Percentiles rank a stretch among this genome's conserved stretches.
Evolutionary conservation across 1,140 invertebrate genomes (phyloP).

Genomic region (Penaeus japonicus): DNA sequence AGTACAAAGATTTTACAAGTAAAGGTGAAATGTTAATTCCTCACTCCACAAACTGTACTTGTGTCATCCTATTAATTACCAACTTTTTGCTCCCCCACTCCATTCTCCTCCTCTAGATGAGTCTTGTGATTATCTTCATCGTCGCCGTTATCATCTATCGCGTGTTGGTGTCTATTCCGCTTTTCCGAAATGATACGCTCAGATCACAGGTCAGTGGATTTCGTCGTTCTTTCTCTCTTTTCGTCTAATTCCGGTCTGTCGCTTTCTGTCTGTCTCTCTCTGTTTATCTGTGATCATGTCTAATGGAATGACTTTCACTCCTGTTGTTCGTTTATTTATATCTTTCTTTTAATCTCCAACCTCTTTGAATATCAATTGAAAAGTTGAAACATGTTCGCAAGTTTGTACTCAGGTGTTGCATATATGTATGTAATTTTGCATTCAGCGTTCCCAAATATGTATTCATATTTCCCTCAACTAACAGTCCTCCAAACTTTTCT

Average conservation of each 20-base stretch:
- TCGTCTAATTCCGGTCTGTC: neutral
- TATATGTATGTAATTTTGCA: too few relatives aligned
- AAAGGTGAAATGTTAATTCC: too few relatives aligned
- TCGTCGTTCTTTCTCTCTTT: neutral
- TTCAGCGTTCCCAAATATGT: neutral
- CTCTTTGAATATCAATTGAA: too few relatives aligned
- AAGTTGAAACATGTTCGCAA: neutral
- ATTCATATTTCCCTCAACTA: neutral
- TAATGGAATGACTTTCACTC: neutral
- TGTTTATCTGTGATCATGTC: neutral
- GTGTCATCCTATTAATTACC: too few relatives aligned
- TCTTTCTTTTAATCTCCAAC: too few relatives aligned
- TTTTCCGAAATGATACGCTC: constrained; percentile 70
- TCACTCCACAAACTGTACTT: too few relatives aligned
- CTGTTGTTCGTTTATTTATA: too few relatives aligned
- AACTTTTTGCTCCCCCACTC: neutral
- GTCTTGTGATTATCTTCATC: constrained; percentile 77
- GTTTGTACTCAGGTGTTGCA: neutral
- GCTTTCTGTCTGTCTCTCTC: neutral
- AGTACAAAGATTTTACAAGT: too few relatives aligned
- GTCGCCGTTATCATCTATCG: constrained; percentile 79
- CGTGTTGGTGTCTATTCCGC: constrained; percentile 72
- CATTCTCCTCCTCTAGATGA: constrained; percentile 68
- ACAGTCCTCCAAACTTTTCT: neutral
- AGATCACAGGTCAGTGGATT: constrained; percentile 64